A percentile compares a stretch with the other conserved stretches of the same genome.
phyloP scores from a whole-genome alignment of 2,113 vertebrate genomes.

The Indicator maculatus region DNA sequence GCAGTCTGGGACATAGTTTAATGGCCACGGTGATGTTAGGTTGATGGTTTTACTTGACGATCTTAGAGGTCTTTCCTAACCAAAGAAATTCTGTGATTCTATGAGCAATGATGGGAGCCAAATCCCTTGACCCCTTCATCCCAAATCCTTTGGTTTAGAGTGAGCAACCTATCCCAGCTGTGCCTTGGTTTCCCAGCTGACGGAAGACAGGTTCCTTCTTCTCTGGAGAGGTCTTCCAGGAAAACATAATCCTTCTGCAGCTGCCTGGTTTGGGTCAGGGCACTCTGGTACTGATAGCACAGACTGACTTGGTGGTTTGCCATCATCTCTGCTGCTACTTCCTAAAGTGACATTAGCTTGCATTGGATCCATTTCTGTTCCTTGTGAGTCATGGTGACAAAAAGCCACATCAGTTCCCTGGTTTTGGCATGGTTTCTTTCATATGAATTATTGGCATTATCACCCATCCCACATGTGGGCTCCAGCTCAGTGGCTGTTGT shows the following conservation, averaged over 20 bases:
- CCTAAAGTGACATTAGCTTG: background rate
- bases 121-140: background rate
- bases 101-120: background rate
- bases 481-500: rapidly evolving
- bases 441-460: background rate
- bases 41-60: no score
- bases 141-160: background rate
- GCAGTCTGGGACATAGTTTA: no score
- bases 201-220: background rate
- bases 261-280: background rate
- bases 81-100: no score
- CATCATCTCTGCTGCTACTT: conserved; percentile 12
- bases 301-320: background rate
- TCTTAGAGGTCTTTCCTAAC: no score
- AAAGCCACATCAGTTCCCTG: background rate
- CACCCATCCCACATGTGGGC: background rate
- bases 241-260: background rate
- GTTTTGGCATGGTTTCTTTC: background rate
- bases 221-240: background rate
- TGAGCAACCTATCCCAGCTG: rapidly evolving
- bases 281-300: background rate
- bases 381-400: background rate
- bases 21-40: no score
- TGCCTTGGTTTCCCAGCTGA: background rate
- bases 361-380: background rate